These are phyloP conservation scores for Crotophaga sulcirostris DNA, from an alignment of 2,113 vertebrate species.

Conservation along the genomic window DNA sequence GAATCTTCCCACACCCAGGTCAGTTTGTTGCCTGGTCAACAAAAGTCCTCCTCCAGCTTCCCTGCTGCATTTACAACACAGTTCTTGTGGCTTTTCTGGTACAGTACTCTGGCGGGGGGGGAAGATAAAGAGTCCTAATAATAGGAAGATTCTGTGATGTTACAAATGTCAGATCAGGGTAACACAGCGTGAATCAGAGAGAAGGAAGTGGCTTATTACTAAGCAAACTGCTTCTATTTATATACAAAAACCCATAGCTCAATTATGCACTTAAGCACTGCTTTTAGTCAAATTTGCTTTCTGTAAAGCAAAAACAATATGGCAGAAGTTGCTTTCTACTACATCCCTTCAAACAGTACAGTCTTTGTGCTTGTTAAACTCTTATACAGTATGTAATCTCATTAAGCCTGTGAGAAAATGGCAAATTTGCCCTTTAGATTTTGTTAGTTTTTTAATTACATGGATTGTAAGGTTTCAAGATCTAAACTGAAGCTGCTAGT, in stretches of 20 bases:
- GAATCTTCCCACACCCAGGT: background rate
- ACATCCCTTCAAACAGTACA: background rate
- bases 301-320: background rate
- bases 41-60: background rate
- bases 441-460: background rate
- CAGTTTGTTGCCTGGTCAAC: background rate
- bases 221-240: slow-evolving; percentile 52
- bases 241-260: slow-evolving; percentile 23
- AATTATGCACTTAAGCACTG: background rate
- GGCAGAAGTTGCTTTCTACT: background rate
- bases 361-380: background rate
- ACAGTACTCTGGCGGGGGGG: background rate
- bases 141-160: background rate
- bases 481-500: background rate
- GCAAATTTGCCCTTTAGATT: background rate
- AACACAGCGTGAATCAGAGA: background rate
- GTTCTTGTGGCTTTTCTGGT: background rate
- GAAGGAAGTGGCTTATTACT: slow-evolving; percentile 15
- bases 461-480: background rate
- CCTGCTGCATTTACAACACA: background rate
- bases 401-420: background rate
- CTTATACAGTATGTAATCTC: background rate
- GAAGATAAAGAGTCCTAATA: background rate
- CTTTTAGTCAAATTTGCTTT: background rate
- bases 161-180: slow-evolving; percentile 1